Evolutionary conservation across 92 coral and sea anemone genomes (phyloP), one percentile per base, ranked within the genome.

Genomic region (Zoanthus sociatus): DNA sequence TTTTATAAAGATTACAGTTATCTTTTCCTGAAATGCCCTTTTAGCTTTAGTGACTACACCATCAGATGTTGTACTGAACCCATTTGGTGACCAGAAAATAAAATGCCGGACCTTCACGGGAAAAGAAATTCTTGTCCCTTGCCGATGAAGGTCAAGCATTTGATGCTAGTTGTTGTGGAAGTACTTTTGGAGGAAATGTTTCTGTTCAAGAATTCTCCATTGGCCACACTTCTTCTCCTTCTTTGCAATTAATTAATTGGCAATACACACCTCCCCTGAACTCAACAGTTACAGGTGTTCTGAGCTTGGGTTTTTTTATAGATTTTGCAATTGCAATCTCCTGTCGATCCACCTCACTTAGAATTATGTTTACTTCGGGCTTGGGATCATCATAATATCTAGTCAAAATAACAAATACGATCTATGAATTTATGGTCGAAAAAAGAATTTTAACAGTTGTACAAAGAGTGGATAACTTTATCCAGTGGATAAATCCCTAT

Each of bases 51-150:
- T 53, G 32, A 89, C 90, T 60, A 60, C 74, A 66, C 83, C 84
- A 21, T 73, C 56, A 20, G 61, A 79, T 37, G 54, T 70, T 16
- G 78, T 71, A 47, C 21, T 26, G 67, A 61, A 78, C n/a, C 84
- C 79, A 76, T 88, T 84, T 21, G 91, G 89, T 9, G 91, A 91
- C 92, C 94, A 92, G 77, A 88, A 86, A 86, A 92, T 73, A 48
- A 84, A 92, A 79, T 71, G 88, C 45, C 89, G 33, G 33, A 84
- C 58, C 78, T 88, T 91, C 7, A 88, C 67, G 44, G 91, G 90
- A 75, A 58, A 84, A n/a, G 37, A 70, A 6, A 91, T 82, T 88
- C 89, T 91, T 17, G 84, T 79, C 47, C 94, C 91, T 77, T 91
- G 91, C 14, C 89, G 89, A 84, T 91, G 94, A 84, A 60, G 88